Evolutionary conservation across 2,797 vertebrate genomes (phyloP).

Genomic region (Pseudochaenichthys georgianus): DNA sequence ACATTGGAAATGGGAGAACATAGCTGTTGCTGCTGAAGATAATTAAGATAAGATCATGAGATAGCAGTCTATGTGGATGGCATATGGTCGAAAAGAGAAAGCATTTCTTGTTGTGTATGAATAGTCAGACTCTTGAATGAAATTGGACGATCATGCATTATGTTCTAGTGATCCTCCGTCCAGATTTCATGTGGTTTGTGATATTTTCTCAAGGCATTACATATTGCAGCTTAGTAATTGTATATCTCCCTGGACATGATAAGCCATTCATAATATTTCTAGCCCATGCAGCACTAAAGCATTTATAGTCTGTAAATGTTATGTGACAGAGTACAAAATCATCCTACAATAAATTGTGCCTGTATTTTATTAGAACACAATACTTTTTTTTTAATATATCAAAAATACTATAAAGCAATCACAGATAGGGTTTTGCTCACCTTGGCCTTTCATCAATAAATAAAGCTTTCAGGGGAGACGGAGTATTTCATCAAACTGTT

Average conservation of each 20-base stretch:
- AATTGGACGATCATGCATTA: conserved; percentile 30
- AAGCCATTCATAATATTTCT: conserved; percentile 28
- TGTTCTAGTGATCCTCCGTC: conserved; percentile 7
- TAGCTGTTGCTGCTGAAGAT: conserved; percentile 37
- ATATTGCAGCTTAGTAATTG: not conserved
- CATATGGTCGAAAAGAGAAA: conserved; percentile 48
- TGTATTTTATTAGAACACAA: conserved; percentile 8
- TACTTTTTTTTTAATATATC: too few species aligned
- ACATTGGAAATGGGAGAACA: conserved; percentile 22
- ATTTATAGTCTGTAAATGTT: conserved; percentile 29
- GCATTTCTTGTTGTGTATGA: conserved; percentile 50
- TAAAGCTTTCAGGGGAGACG: conserved; percentile 46
- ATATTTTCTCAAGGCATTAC: conserved; percentile 19
- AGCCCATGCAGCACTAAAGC: not conserved
- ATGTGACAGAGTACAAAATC: conserved; percentile 25
- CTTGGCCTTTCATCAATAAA: conserved; percentile 53
- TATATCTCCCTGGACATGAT: conserved; percentile 29
- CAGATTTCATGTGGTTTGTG: conserved; percentile 29
- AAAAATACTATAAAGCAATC: too few species aligned
- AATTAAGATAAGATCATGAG: conserved; percentile 53
- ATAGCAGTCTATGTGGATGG: conserved; percentile 45
- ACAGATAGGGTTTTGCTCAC: conserved; percentile 9
- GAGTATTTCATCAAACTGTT: conserved; percentile 43
- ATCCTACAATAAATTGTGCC: not conserved
- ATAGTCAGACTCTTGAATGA: conserved; percentile 59